phyloP scores from a whole-genome alignment of 2,888 invertebrate species.

The Macropis europaea region DNA sequence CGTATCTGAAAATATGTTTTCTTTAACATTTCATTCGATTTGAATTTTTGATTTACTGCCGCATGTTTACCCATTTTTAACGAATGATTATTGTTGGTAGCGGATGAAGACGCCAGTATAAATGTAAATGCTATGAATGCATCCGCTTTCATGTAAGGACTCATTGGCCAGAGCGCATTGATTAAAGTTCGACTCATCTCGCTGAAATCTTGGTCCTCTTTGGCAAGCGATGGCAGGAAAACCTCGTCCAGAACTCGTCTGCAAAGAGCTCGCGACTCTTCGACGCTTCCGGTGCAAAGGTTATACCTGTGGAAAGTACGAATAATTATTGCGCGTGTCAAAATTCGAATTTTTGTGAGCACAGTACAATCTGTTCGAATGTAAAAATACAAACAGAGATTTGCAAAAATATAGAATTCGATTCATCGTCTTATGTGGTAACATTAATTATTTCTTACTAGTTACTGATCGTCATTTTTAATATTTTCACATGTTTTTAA shows the following conservation, averaged over 20 bases:
- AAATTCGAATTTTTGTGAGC: too few relatives aligned
- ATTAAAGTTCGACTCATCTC: conserved; percentile 85
- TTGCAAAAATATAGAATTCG: too few relatives aligned
- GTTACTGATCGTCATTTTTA: too few relatives aligned
- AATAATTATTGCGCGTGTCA: too few relatives aligned
- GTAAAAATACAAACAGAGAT: too few relatives aligned
- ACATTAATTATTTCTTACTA: too few relatives aligned
- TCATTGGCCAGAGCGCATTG: conserved; percentile 86
- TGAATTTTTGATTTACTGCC: neutral
- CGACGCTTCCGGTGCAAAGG: conserved; percentile 84
- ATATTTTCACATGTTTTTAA: too few relatives aligned
- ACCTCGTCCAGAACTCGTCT: conserved; percentile 82
- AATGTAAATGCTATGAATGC: conserved; percentile 83
- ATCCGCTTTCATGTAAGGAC: conserved; percentile 83
- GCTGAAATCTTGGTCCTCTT: conserved; percentile 84
- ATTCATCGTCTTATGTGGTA: too few relatives aligned
- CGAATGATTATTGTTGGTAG: conserved; percentile 75
- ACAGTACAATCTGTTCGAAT: too few relatives aligned
- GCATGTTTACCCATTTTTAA: conserved; percentile 67
- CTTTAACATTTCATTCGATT: neutral
- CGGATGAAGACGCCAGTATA: conserved; percentile 78
- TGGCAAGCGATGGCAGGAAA: conserved; percentile 83
- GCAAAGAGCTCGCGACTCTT: conserved; percentile 84
- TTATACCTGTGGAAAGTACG: conserved; percentile 83
- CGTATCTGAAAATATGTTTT: conserved; percentile 62